Percentiles rank a stretch among this genome's conserved stretches.
These are phyloP conservation scores for Sycobia sp. DNA, from an alignment of 1,140 invertebrate species.

Conservation along the genomic window DNA sequence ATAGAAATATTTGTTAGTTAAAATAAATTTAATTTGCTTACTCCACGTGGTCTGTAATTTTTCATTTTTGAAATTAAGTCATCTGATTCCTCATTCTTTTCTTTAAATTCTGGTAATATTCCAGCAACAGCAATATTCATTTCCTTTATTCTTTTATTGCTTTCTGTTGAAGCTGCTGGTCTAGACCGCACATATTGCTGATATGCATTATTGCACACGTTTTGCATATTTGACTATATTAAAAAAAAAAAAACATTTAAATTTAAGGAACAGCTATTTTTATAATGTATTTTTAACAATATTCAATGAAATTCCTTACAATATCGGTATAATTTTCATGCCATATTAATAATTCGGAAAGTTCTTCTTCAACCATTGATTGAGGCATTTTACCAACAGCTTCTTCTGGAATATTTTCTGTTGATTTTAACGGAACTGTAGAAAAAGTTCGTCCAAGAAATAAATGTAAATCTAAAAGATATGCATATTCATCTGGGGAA, in stretches of 20 bases:
- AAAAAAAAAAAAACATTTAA: constrained; percentile 1
- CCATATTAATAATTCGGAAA: constrained; percentile 77
- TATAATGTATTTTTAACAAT: neutral
- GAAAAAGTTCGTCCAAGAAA: constrained; percentile 84
- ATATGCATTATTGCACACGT: constrained; percentile 86
- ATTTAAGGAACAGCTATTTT: neutral
- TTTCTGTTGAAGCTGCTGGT: constrained; percentile 85
- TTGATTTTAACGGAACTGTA: constrained; percentile 62
- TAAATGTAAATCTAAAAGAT: constrained; percentile 90
- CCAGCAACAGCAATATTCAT: constrained; percentile 62
- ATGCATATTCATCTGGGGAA: constrained; percentile 87
- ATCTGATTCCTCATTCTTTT: constrained; percentile 42
- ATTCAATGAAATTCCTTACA: constrained; percentile 60
- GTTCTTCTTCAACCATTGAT: constrained; percentile 80
- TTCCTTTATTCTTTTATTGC: constrained; percentile 82
- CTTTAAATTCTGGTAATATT: constrained; percentile 54
- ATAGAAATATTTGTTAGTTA: no score
- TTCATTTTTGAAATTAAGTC: constrained; percentile 79
- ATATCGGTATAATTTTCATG: constrained; percentile 77
- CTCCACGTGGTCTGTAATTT: constrained; percentile 81
- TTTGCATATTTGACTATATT: constrained; percentile 71
- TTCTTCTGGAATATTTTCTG: constrained; percentile 58
- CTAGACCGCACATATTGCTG: constrained; percentile 87
- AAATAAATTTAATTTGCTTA: constrained; percentile 19
- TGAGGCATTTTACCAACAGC: constrained; percentile 82